Conservation (phyloP, 2,797 vertebrate species). For the Bradypodion pumilum region DNA sequence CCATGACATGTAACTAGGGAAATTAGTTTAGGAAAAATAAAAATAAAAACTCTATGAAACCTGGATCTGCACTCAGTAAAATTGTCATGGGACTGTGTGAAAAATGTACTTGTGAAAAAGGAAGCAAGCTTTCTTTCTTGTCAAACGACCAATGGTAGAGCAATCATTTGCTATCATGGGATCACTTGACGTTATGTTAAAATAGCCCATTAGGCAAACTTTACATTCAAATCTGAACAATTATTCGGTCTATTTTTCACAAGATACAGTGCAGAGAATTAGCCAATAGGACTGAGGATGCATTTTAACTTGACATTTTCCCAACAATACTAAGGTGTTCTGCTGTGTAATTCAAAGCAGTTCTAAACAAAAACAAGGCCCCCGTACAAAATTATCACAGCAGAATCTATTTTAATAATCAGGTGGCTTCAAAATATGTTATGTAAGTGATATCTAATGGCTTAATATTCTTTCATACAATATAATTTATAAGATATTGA, state of each 20-base stretch:
- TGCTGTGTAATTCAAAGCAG: background rate
- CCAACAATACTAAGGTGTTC: background rate
- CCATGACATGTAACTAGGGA: conserved; percentile 12
- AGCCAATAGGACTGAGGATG: background rate
- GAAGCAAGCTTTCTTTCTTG: conserved; percentile 25
- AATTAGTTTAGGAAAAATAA: conserved; percentile 12
- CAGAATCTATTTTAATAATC: background rate
- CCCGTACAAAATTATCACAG: background rate
- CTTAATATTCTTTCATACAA: too few relatives aligned
- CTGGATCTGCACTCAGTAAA: background rate
- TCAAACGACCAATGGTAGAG: background rate
- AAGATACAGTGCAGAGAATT: background rate
- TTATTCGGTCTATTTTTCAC: background rate
- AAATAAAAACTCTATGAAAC: conserved; percentile 15
- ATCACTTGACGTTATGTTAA: conserved; percentile 9
- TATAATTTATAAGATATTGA: too few relatives aligned
- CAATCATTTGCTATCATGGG: conserved; percentile 33
- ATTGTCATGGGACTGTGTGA: background rate
- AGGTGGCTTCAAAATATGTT: background rate
- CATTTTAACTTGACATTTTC: conserved; percentile 1
- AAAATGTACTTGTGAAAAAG: conserved; percentile 37
- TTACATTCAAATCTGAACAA: background rate
- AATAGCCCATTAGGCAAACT: conserved; percentile 17
- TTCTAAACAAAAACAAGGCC: background rate
- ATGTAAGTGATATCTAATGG: background rate